phyloP scores from a whole-genome alignment of 92 coral and sea anemone genomes.

The Desmophyllum pertusum region DNA sequence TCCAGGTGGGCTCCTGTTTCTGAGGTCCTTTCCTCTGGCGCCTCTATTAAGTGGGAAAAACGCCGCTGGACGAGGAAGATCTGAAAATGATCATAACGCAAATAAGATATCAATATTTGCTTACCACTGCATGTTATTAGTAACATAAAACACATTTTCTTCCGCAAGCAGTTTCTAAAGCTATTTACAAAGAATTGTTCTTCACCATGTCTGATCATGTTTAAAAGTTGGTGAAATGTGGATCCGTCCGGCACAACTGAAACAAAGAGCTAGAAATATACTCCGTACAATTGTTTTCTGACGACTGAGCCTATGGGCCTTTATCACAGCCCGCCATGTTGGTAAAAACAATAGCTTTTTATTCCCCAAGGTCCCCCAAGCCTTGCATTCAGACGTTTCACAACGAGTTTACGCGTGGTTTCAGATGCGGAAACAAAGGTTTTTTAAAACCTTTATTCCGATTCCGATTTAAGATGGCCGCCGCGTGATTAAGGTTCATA shows the following conservation, averaged over 20 bases:
- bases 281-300: neutral
- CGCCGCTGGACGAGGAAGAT: slow-evolving; percentile 59
- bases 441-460: too few species aligned
- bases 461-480: too few species aligned
- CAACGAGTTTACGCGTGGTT: too few species aligned
- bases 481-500: too few species aligned
- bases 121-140: too few species aligned
- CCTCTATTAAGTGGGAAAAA: slow-evolving; percentile 61
- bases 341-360: too few species aligned
- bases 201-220: neutral
- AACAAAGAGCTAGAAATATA: neutral
- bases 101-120: neutral
- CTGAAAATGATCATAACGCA: slow-evolving; percentile 17
- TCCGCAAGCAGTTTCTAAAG: neutral
- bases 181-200: too few species aligned
- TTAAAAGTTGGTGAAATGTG: too few species aligned
- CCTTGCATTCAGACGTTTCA: too few species aligned
- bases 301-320: neutral
- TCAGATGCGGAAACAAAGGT: too few species aligned
- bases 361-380: too few species aligned
- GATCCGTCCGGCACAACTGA: neutral
- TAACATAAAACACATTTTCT: neutral
- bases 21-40: slow-evolving; percentile 58
- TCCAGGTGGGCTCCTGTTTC: slow-evolving; percentile 47
- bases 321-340: too few species aligned